Evolutionary conservation across 2,113 vertebrate genomes (phyloP), one percentile per base, ranked within the genome.

Genomic region (Macrotis lagotis): DNA sequence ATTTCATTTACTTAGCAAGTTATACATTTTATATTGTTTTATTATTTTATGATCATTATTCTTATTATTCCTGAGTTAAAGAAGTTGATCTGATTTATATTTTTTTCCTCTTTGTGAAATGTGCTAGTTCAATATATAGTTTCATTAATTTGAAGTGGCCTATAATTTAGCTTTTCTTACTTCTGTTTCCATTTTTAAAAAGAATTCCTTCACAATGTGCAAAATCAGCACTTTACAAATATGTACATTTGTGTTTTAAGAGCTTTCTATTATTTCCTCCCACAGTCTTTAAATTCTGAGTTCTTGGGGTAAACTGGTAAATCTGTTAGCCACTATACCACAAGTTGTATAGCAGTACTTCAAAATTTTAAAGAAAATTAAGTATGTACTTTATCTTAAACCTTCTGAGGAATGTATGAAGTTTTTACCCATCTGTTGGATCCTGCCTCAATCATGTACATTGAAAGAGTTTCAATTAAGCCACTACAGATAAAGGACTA

Each of bases 301-400:
- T 83, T 83, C 53, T 93, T 94, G 47, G 91, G 37, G 66, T 53
- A 93, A 92, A 16, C 19, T 92, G 44, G 59, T 91, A 92, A 94
- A 88, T 74, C 1, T 55, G 26, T 93, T 90, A 90, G 24, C 48
- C 19, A 89, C 31, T 25, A 94, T 66, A 31, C 44, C 28, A 90
- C 19, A 89, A 22, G 44, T 24, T 83, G n/a, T 83, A 44, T 44
- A 83, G 66, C 66, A 83, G 24, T 50, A 92, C 4, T 28, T 90
- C n/a, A 93, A 95, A 95, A 14, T 93, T 93, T 91, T 92, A 91
- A 48, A 66, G 94, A 94, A 95, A 94, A 53, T 19, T 37, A 90
- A 88, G 25, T 90, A 44, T 24, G 26, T 90, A 24, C 53, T 88
- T 66, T 90, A 91, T 52, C 22, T 94, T 89, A 48, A 0, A 48